Evolutionary conservation across 2,888 invertebrate species (phyloP).

Genomic region (Ctena decussata): DNA sequence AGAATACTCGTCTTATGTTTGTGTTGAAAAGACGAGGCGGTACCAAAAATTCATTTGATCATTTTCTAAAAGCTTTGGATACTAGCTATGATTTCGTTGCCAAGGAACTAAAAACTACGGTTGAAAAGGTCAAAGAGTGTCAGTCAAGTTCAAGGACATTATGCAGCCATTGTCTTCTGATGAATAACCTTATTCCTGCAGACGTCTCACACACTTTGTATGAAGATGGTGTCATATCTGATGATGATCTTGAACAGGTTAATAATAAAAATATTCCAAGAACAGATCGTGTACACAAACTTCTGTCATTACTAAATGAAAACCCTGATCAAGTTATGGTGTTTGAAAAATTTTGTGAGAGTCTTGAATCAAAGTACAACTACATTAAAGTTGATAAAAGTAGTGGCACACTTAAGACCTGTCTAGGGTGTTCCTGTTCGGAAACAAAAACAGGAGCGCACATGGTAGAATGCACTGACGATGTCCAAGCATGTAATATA

Average conservation of each 20-base stretch:
- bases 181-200: constrained; percentile 25
- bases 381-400: background rate
- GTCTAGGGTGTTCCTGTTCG: background rate
- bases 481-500: too few relatives aligned
- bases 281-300: constrained; percentile 2
- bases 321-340: background rate
- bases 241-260: constrained; percentile 35
- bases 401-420: background rate
- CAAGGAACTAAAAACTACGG: background rate
- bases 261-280: constrained; percentile 7
- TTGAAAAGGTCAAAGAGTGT: background rate
- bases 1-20: constrained; percentile 10
- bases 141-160: background rate
- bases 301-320: constrained; percentile 2
- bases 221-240: constrained; percentile 33
- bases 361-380: constrained; percentile 19
- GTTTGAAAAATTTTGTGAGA: background rate
- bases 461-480: too few relatives aligned
- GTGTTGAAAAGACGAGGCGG: background rate
- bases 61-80: background rate
- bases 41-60: background rate
- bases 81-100: constrained; percentile 15
- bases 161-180: constrained; percentile 26
- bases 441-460: too few relatives aligned
- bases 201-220: constrained; percentile 35